These are phyloP conservation scores for Oscheius sp. DNA, from an alignment of 2,888 invertebrate genomes.

Conservation along the genomic window DNA sequence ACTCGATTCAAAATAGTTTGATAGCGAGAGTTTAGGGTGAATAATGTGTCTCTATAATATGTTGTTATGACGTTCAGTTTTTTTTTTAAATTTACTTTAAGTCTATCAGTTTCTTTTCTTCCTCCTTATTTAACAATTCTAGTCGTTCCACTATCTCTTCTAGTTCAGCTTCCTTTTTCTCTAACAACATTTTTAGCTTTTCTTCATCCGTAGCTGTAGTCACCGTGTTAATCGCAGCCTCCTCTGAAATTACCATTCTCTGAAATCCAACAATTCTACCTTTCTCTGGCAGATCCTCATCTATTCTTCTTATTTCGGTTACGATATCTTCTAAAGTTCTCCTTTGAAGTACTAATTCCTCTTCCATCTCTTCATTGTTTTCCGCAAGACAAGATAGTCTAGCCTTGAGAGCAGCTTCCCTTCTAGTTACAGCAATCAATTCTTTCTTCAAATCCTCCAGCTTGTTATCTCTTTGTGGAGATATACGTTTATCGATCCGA, in stretches of 20 bases:
- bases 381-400: neutral
- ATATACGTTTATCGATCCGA: neutral
- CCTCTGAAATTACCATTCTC: neutral
- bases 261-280: neutral
- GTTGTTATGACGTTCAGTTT: neutral
- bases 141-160: constrained; percentile 6
- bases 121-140: constrained; percentile 23
- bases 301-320: constrained; percentile 15
- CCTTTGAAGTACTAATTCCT: constrained; percentile 17
- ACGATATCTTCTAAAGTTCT: constrained; percentile 11
- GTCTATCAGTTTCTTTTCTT: neutral
- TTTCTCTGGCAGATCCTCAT: constrained; percentile 13
- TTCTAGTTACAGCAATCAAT: constrained; percentile 1
- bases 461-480: neutral
- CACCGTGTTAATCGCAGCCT: neutral
- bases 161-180: constrained; percentile 21
- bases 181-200: neutral
- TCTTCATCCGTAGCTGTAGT: constrained; percentile 5
- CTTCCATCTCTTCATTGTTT: constrained; percentile 23
- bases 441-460: constrained; percentile 4
- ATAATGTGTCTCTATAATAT: constrained; percentile 5
- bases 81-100: neutral
- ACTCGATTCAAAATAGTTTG: neutral
- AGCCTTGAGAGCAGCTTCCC: constrained; percentile 12
- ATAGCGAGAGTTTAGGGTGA: neutral